A percentile compares a stretch with the other conserved stretches of the same genome.
Evolutionary conservation across 2,797 vertebrate species (phyloP).

Genomic region (Hozukius guyotensis): DNA sequence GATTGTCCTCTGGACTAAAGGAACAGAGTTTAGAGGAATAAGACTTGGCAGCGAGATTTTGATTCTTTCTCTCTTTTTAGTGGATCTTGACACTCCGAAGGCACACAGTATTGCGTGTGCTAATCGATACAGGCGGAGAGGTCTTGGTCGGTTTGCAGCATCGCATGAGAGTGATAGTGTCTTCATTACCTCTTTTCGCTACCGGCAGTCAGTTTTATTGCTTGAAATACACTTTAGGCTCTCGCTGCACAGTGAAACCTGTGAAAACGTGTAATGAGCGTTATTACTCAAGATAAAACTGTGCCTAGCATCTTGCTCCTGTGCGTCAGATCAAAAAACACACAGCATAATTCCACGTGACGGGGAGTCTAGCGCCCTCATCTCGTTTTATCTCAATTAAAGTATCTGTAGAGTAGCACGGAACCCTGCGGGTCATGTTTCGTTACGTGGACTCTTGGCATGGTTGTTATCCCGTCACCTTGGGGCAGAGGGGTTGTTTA

Average conservation of each 20-base stretch:
- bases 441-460: constrained; percentile 68
- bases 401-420: constrained; percentile 67
- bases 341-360: constrained; percentile 68
- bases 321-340: constrained; percentile 69
- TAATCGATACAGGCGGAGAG: constrained; percentile 58
- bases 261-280: constrained; percentile 57
- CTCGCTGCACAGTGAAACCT: constrained; percentile 40
- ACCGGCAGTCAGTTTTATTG: constrained; percentile 44
- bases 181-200: constrained; percentile 59
- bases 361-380: constrained; percentile 66
- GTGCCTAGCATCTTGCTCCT: constrained; percentile 54
- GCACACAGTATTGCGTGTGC: constrained; percentile 32
- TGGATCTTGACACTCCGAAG: constrained; percentile 47
- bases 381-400: constrained; percentile 77
- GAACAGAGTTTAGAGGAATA: constrained; percentile 71
- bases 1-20: constrained; percentile 80
- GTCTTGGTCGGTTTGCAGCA: constrained; percentile 52
- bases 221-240: constrained; percentile 53
- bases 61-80: constrained; percentile 52
- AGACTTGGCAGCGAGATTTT: constrained; percentile 65
- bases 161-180: constrained; percentile 45
- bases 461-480: constrained; percentile 79
- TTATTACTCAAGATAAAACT: constrained; percentile 65
- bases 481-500: constrained; percentile 69
- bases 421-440: constrained; percentile 68